Percentiles rank a stretch among this genome's conserved stretches.
These are phyloP conservation scores for Valencia hispanica DNA, from an alignment of 2,797 vertebrate species.

Conservation along the genomic window DNA sequence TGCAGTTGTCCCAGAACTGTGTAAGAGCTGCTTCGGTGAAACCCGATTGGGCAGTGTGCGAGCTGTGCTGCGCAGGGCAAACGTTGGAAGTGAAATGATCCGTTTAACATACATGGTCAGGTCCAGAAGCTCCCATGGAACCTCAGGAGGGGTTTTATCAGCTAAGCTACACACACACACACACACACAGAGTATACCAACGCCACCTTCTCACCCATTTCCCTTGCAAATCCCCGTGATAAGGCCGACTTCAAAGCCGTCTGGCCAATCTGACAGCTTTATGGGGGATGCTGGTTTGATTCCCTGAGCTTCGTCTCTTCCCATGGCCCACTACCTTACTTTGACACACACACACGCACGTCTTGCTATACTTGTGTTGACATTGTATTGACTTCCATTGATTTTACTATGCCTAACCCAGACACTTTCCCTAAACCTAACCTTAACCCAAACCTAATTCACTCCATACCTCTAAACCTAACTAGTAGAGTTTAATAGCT, in stretches of 20 bases:
- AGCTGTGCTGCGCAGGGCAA: slow-evolving; percentile 53
- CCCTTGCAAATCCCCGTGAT: slow-evolving; percentile 61
- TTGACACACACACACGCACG: slow-evolving; percentile 10
- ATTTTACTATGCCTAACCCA: too few relatives aligned
- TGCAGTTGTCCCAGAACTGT: neutral
- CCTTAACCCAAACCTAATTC: too few relatives aligned
- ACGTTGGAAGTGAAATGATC: slow-evolving; percentile 59
- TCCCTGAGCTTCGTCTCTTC: slow-evolving; percentile 61
- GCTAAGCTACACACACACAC: slow-evolving; percentile 31
- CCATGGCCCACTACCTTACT: slow-evolving; percentile 52
- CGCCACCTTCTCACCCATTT: slow-evolving; percentile 58
- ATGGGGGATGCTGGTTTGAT: slow-evolving; percentile 71
- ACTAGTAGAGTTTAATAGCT: too few relatives aligned
- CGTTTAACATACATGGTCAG: slow-evolving; percentile 72
- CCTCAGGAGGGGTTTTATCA: slow-evolving; percentile 54
- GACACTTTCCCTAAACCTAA: too few relatives aligned
- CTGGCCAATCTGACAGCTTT: slow-evolving; percentile 73
- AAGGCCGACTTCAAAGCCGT: slow-evolving; percentile 74
- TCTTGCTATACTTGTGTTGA: too few relatives aligned
- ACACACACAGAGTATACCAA: slow-evolving; percentile 32
- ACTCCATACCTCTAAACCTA: too few relatives aligned
- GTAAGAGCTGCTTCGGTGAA: slow-evolving; percentile 37
- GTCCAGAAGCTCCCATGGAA: slow-evolving; percentile 49
- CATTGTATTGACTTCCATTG: too few relatives aligned
- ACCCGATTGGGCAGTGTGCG: slow-evolving; percentile 52